Percentiles rank a stretch among this genome's conserved stretches.
Conservation (phyloP, 2,888 invertebrate species). For the Eledone cirrhosa region DNA sequence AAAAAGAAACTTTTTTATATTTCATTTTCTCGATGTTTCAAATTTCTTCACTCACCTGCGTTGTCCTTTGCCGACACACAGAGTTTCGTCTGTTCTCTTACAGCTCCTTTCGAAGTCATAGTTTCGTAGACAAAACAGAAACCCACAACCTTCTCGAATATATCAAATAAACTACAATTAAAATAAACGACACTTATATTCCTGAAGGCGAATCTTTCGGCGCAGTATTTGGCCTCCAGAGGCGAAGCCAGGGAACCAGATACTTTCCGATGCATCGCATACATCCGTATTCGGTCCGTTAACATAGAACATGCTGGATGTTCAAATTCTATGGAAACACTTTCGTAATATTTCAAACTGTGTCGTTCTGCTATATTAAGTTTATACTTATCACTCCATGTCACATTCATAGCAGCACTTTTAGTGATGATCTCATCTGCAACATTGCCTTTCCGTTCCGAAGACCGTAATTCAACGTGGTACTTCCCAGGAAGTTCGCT, state of each 20-base stretch:
- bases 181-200: slow-evolving; percentile 44
- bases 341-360: slow-evolving; percentile 51
- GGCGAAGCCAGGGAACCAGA: slow-evolving; percentile 54
- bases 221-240: slow-evolving; percentile 44
- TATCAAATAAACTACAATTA: slow-evolving; percentile 51
- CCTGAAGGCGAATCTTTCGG: slow-evolving; percentile 46
- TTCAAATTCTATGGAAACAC: slow-evolving; percentile 46
- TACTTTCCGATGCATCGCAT: slow-evolving; percentile 43
- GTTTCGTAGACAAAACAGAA: slow-evolving; percentile 62
- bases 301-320: slow-evolving; percentile 52
- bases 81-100: slow-evolving; percentile 51
- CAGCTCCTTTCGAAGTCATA: slow-evolving; percentile 46
- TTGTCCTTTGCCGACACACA: slow-evolving; percentile 53
- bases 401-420: slow-evolving; percentile 51
- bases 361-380: slow-evolving; percentile 43
- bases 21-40: too few species aligned
- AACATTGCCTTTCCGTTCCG: neutral
- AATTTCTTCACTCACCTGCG: slow-evolving; percentile 46
- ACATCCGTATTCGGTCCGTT: slow-evolving; percentile 50
- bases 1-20: too few species aligned
- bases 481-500: slow-evolving; percentile 57
- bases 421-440: neutral
- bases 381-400: slow-evolving; percentile 49
- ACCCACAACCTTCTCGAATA: slow-evolving; percentile 41
- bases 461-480: slow-evolving; percentile 50